Evolutionary conservation across 2,113 vertebrate species (phyloP).

Genomic region (Prunella himalayana): DNA sequence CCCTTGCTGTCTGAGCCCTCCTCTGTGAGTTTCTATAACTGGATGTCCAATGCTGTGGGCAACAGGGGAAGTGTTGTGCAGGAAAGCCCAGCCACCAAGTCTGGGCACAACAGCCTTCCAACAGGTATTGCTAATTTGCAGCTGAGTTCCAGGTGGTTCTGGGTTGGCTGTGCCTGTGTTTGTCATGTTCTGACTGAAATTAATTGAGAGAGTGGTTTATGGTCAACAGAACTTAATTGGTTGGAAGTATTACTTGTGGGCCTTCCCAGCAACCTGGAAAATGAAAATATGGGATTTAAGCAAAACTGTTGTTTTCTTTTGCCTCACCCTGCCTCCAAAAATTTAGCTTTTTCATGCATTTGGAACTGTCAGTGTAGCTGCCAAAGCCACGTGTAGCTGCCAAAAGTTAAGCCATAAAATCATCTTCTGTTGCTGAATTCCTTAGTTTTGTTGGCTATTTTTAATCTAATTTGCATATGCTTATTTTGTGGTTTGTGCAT

Average conservation of each 20-base stretch:
- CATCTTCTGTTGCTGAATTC: neutral
- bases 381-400: neutral
- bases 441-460: neutral
- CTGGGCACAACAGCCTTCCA: slow-evolving; percentile 90
- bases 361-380: neutral
- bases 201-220: neutral
- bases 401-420: neutral
- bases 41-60: slow-evolving; percentile 98
- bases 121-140: slow-evolving; percentile 77
- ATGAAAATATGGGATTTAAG: neutral
- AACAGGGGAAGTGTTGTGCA: slow-evolving; percentile 84
- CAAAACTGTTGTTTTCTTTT: neutral
- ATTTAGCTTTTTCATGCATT: neutral
- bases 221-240: neutral
- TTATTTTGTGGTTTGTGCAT: neutral
- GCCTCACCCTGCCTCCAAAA: neutral
- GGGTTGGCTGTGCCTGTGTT: neutral
- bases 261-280: neutral
- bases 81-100: slow-evolving; percentile 84
- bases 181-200: neutral
- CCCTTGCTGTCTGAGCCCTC: slow-evolving; percentile 92
- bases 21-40: slow-evolving; percentile 98
- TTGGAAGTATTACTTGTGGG: neutral
- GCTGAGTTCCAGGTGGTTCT: neutral
- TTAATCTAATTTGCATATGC: neutral